phyloP scores from a whole-genome alignment of 2,113 vertebrate species.

The Talpa occidentalis region DNA sequence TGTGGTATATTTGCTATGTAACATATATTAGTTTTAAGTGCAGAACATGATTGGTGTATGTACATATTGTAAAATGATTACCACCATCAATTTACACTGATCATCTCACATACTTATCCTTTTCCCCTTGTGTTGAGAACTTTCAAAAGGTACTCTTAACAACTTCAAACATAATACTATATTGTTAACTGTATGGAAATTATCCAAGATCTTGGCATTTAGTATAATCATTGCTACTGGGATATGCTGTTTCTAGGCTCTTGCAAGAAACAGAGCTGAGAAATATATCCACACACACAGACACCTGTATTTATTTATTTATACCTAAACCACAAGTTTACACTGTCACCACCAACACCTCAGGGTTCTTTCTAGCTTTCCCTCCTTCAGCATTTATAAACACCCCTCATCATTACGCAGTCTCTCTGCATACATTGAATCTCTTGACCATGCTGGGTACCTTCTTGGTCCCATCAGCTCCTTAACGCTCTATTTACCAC shows the following conservation, averaged over 20 bases:
- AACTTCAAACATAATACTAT: background rate
- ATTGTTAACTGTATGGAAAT: background rate
- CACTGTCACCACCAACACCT: background rate
- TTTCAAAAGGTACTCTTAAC: background rate
- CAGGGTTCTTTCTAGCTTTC: background rate
- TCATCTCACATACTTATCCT: background rate
- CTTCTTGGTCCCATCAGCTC: background rate
- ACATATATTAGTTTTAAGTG: background rate
- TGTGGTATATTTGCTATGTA: background rate
- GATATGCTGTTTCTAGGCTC: background rate
- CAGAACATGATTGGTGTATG: background rate
- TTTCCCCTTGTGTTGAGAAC: background rate
- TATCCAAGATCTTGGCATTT: background rate
- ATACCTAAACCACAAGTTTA: background rate
- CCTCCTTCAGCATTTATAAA: background rate
- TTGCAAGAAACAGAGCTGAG: background rate
- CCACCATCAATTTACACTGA: background rate
- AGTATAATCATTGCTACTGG: background rate
- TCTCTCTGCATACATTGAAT: background rate
- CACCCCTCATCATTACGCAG: background rate
- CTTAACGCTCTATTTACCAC: background rate
- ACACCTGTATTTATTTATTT: background rate
- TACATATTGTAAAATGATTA: background rate
- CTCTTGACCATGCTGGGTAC: background rate
- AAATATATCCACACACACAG: too few relatives aligned